Evolutionary conservation across 2,797 vertebrate genomes (phyloP), one percentile per base, ranked within the genome.

Genomic region (Apodemus agrarius): DNA sequence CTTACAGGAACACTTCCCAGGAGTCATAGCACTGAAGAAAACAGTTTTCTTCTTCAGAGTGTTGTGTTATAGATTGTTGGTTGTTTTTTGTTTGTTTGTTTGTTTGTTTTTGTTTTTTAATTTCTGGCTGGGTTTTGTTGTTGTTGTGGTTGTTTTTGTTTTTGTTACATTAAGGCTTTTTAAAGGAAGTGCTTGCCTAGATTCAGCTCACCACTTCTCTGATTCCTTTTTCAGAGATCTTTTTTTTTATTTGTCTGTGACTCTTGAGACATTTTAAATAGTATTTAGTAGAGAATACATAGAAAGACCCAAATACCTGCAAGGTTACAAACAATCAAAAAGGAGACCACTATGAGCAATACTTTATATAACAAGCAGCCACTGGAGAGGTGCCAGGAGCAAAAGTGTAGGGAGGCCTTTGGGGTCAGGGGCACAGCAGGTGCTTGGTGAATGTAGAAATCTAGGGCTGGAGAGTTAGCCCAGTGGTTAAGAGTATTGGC

Each of bases 211-310:
- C 46, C 0, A 7, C 7, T 13, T 10, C 29, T 94, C 61, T 81
- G 26, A n/a, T 91, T 94, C 21, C 54, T 87, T 94, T 81, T 90
- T 86, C 61, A 94, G 79, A 87, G 90, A 80, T 2, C 37, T 84
- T 54, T 72, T 75, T 14, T 46, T 67, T 67, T 34, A 29, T 49
- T 78, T 17, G 13, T 21, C 24, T 72, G 26, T 81, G n/a, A 34
- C n/a, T 34, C 10, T 16, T 37, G 43, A 52, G 91, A 40, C 21
- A 89, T 93, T 88, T 95, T 69, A 89, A 95, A 79, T 85, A 54
- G 93, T 82, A 85, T 61, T 94, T 91, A 78, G 52, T 57, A 78
- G 37, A 83, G n/a, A 82, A 29, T 54, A 72, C 26, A 72, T 11
- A 31, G 76, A 69, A 87, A 96, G 90, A 61, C 22, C 87, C 85